These are phyloP conservation scores for Scortum barcoo DNA, from an alignment of 2,113 vertebrate genomes.

Conservation along the genomic window DNA sequence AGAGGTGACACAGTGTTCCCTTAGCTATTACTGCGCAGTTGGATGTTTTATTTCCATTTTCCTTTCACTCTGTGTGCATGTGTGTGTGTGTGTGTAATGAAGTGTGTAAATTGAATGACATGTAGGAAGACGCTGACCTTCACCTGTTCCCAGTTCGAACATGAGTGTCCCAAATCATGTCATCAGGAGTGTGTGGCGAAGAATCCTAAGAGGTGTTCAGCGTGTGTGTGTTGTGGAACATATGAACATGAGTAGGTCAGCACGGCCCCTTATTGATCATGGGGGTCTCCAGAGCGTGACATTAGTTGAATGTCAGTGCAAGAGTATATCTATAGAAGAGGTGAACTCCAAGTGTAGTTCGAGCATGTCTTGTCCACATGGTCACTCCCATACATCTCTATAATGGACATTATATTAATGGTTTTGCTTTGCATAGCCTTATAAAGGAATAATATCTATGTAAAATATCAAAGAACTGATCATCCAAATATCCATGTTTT, in stretches of 20 bases:
- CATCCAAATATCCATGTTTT: background rate
- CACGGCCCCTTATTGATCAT: constrained; percentile 55
- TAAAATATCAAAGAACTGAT: background rate
- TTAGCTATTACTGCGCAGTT: constrained; percentile 28
- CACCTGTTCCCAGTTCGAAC: constrained; percentile 50
- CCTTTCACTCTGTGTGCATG: constrained; percentile 1
- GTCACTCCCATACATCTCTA: background rate
- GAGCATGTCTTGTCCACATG: constrained; percentile 2
- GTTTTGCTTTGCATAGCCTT: constrained; percentile 5
- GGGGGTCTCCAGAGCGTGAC: constrained; percentile 30
- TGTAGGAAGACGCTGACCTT: constrained; percentile 59
- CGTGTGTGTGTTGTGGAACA: background rate
- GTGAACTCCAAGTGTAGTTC: constrained; percentile 3
- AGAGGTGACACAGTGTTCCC: constrained; percentile 45
- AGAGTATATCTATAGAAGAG: constrained; percentile 15
- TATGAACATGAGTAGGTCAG: constrained; percentile 46
- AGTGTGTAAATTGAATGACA: constrained; percentile 63
- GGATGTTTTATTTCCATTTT: constrained; percentile 57
- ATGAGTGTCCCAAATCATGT: constrained; percentile 33
- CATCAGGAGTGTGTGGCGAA: constrained; percentile 21
- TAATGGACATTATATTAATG: background rate
- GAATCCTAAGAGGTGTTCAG: constrained; percentile 31
- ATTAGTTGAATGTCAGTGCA: constrained; percentile 52
- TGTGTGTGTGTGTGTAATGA: constrained; percentile 43
- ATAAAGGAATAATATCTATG: constrained; percentile 1